Conservation (phyloP, 2,797 vertebrate species). For the Urophycis tenuis region DNA sequence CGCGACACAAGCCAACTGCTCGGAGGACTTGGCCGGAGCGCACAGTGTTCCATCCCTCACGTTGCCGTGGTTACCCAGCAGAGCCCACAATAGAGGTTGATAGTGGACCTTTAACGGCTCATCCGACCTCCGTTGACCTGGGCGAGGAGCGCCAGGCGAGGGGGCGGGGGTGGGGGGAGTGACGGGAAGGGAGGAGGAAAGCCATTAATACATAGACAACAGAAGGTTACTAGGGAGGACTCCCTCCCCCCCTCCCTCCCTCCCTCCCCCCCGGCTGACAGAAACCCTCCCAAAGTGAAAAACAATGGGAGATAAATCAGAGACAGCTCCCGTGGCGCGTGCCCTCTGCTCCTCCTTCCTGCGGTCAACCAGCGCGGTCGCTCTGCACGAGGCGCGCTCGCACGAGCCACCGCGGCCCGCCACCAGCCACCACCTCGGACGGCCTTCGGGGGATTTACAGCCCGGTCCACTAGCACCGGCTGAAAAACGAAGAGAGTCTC, state of each 20-base stretch:
- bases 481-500: conserved; percentile 42
- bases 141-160: too few relatives aligned
- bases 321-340: conserved; percentile 8
- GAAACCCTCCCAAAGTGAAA: conserved; percentile 22
- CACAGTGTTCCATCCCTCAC: neutral
- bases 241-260: too few relatives aligned
- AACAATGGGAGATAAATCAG: conserved; percentile 46
- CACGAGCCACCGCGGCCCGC: too few relatives aligned
- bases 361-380: too few relatives aligned
- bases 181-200: conserved; percentile 33
- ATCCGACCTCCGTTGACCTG: conserved; percentile 1
- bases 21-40: neutral
- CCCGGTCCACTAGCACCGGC: conserved; percentile 12
- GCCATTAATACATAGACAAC: conserved; percentile 10
- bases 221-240: conserved; percentile 25
- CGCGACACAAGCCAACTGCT: conserved; percentile 10
- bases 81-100: neutral
- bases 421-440: too few relatives aligned
- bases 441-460: conserved; percentile 31
- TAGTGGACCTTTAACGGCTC: neutral
- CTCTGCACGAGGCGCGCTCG: too few relatives aligned
- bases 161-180: conserved; percentile 20
- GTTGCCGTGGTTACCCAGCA: neutral
- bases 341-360: conserved; percentile 14
- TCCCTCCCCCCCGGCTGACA: too few relatives aligned